Conservation (phyloP, 2,888 invertebrate genomes). For the Sthenelais limicola region DNA sequence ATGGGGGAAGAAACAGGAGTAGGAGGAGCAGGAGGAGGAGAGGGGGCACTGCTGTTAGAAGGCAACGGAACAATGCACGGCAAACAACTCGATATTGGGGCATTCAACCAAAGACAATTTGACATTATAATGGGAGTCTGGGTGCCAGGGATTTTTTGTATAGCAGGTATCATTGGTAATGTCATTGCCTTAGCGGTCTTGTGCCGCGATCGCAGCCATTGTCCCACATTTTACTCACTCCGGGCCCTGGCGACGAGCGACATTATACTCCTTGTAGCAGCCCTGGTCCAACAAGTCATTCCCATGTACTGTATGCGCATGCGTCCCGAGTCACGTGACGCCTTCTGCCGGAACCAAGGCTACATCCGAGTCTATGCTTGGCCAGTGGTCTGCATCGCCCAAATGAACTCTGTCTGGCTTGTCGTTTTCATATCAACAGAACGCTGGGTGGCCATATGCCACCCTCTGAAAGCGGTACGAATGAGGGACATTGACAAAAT, state of each 20-base stretch:
- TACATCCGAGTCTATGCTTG: slow-evolving; percentile 52
- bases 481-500: slow-evolving; percentile 56
- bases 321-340: slow-evolving; percentile 3
- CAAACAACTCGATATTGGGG: too few relatives aligned
- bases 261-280: slow-evolving; percentile 48
- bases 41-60: too few relatives aligned
- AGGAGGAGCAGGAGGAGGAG: too few relatives aligned
- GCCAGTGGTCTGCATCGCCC: slow-evolving; percentile 54
- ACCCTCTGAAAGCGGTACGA: slow-evolving; percentile 60
- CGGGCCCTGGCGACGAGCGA: slow-evolving; percentile 51
- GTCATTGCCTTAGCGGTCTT: slow-evolving; percentile 49
- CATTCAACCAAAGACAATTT: slow-evolving; percentile 37
- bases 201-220: slow-evolving; percentile 43
- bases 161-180: slow-evolving; percentile 53
- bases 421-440: slow-evolving; percentile 69
- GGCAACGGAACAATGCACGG: too few relatives aligned
- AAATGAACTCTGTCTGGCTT: slow-evolving; percentile 65
- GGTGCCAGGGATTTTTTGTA: slow-evolving; percentile 50
- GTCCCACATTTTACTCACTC: slow-evolving; percentile 49
- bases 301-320: slow-evolving; percentile 41
- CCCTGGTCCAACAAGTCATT: slow-evolving; percentile 51
- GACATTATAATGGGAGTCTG: slow-evolving; percentile 52
- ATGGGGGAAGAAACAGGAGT: too few relatives aligned
- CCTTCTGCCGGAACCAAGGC: slow-evolving; percentile 48
- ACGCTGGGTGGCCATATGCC: slow-evolving; percentile 69